Percentiles rank a stretch among this genome's conserved stretches.
Evolutionary conservation across 1,140 invertebrate genomes (phyloP).

Genomic region (Diprion similis): DNA sequence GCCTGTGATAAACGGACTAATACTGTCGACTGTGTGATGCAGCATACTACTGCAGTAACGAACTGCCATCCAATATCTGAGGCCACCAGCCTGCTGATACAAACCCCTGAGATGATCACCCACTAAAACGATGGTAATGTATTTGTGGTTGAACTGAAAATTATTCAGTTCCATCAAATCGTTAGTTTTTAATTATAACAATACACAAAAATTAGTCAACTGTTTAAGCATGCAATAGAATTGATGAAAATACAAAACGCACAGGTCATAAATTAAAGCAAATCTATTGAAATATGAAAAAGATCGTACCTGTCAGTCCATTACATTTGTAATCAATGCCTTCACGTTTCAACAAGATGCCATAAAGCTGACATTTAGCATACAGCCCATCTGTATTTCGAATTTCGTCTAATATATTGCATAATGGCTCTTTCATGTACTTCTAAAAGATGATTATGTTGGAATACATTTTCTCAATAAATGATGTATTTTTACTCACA

Average conservation of each 20-base stretch:
- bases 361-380: slow-evolving; percentile 83
- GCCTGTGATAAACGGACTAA: slow-evolving; percentile 97
- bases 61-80: slow-evolving; percentile 93
- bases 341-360: slow-evolving; percentile 83
- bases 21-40: slow-evolving; percentile 94
- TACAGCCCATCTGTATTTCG: slow-evolving; percentile 75
- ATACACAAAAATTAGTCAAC: too few relatives aligned
- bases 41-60: slow-evolving; percentile 93
- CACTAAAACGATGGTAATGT: slow-evolving; percentile 65
- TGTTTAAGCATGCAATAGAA: too few relatives aligned
- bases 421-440: slow-evolving; percentile 68
- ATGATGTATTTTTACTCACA: slow-evolving; percentile 55
- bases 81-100: slow-evolving; percentile 86
- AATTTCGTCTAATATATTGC: slow-evolving; percentile 78
- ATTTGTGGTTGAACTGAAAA: slow-evolving; percentile 44
- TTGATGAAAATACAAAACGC: too few relatives aligned
- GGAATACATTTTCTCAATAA: slow-evolving; percentile 15
- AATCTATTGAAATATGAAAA: slow-evolving; percentile 11
- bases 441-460: slow-evolving; percentile 43
- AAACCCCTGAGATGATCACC: slow-evolving; percentile 77
- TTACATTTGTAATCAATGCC: slow-evolving; percentile 80
- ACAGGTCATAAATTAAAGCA: too few relatives aligned
- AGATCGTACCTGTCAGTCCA: slow-evolving; percentile 59
- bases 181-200: not conserved
- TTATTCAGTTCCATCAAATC: slow-evolving; percentile 20